phyloP scores from a whole-genome alignment of 1,140 invertebrate species.

The Drosophila tsacasi region DNA sequence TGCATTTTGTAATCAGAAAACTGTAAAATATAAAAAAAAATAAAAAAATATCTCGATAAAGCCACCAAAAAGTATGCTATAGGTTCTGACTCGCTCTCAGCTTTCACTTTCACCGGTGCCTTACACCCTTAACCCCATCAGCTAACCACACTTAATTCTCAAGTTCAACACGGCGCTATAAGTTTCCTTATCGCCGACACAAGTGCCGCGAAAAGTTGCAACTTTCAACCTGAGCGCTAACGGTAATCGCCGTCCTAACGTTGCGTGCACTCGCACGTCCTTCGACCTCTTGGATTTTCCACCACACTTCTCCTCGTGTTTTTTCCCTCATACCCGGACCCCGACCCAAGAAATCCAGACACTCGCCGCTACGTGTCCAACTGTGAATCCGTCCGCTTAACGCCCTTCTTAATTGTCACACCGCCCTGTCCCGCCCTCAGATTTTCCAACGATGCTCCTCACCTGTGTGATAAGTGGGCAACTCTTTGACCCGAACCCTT shows the following conservation, averaged over 20 bases:
- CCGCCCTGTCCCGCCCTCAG: background rate
- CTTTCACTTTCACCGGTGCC: conserved; percentile 8
- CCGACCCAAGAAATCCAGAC: background rate
- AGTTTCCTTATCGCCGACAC: conserved; percentile 69
- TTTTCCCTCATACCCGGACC: background rate
- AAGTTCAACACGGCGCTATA: conserved; percentile 71
- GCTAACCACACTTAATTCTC: conserved; percentile 63
- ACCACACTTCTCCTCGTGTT: background rate
- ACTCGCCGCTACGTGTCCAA: conserved; percentile 38
- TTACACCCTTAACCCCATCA: conserved; percentile 1
- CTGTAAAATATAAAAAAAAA: too few relatives aligned
- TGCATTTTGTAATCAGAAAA: too few relatives aligned
- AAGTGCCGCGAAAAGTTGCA: conserved; percentile 44
- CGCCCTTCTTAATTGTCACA: conserved; percentile 21
- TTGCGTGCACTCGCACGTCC: conserved; percentile 9
- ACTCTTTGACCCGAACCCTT: background rate
- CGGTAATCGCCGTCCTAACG: conserved; percentile 18
- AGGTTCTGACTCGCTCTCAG: background rate
- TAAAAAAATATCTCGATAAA: background rate
- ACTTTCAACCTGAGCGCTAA: conserved; percentile 25
- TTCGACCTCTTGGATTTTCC: conserved; percentile 5
- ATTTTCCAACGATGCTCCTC: conserved; percentile 5
- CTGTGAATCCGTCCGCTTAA: conserved; percentile 34
- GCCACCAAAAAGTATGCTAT: too few relatives aligned
- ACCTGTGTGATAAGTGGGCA: conserved; percentile 9